Evolutionary conservation across 2,888 invertebrate genomes (phyloP), one percentile per base, ranked within the genome.

Genomic region (Drosophila melanosoma): DNA sequence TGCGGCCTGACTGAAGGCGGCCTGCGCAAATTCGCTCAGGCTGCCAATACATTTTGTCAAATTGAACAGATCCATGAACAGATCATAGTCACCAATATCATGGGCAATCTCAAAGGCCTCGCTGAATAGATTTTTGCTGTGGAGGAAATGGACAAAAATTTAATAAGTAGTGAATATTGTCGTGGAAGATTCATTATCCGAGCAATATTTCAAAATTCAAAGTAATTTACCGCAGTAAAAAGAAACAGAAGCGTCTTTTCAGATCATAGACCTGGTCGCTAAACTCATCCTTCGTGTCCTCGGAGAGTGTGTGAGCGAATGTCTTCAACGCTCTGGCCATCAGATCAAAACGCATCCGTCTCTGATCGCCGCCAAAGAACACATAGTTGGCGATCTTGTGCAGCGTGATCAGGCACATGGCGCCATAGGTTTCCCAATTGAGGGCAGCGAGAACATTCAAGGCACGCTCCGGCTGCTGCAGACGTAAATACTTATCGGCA

Each of bases 231-330:
- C 97, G 95, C 20, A 98, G 94, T 57, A 98, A 93, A 90, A 97
- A 97, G 91, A 98, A 97, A 91, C 97, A 98, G 94, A 97, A 98
- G 82, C 97, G 94, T 81, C 98, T 94, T 0, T 98, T 98, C 45
- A 98, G 94, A 91, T 97, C 96, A 82, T 96, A 95, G 11, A 98
- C 95, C 91, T 96, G 95, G 91, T 96, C 96, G 49, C 96, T 96
- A 92, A 96, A 97, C 91, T 96, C 95, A 76, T 96, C 95, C 84
- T 96, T 95, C 1, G 95, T 94, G 20, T 95, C 95, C 74, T 95
- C 95, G 63, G 96, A 95, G 52, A 96, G 93, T 1, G 95, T 94
- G 33, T 95, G 94, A 15, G 97, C 96, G 93, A 96, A 98, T 73
- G 96, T 96, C 40, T 97, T 97, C 29, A 98, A 93, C 12, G 97